A percentile compares a stretch with the other conserved stretches of the same genome.
Evolutionary conservation across 2,797 vertebrate species (phyloP).

Genomic region (Macropus fuliginosus): DNA sequence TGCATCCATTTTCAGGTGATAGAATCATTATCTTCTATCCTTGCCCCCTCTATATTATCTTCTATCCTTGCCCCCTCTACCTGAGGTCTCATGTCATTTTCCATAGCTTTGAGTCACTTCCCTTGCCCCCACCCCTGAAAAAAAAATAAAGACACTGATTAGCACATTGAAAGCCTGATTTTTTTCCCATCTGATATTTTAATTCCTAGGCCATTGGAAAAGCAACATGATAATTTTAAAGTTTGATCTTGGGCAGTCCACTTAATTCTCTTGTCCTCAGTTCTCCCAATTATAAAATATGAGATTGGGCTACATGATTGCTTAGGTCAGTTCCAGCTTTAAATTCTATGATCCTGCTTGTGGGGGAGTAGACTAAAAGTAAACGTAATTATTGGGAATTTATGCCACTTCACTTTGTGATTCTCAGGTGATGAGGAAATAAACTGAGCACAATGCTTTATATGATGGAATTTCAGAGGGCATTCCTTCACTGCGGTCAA

Average conservation of each 20-base stretch:
- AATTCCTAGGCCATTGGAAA: background rate
- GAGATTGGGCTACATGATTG: background rate
- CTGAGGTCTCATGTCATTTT: background rate
- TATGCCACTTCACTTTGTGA: background rate
- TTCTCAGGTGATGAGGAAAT: background rate
- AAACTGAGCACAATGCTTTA: background rate
- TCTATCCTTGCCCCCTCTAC: background rate
- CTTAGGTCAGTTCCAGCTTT: background rate
- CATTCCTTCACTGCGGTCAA: background rate
- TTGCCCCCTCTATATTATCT: background rate
- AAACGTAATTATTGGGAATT: background rate
- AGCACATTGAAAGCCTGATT: background rate
- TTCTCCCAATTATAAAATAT: background rate
- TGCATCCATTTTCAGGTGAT: background rate
- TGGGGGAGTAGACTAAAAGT: background rate
- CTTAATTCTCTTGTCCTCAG: fast-evolving
- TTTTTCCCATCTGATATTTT: background rate
- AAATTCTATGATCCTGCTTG: background rate
- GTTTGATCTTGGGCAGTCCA: background rate
- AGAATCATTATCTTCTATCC: background rate
- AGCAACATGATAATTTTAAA: background rate
- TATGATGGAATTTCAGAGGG: background rate
- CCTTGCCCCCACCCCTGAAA: background rate
- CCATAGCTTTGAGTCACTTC: background rate
- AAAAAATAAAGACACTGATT: background rate